Percentiles rank a stretch among this genome's conserved stretches.
Conservation (phyloP, 2,797 vertebrate species). For the Sebastes cheni region DNA sequence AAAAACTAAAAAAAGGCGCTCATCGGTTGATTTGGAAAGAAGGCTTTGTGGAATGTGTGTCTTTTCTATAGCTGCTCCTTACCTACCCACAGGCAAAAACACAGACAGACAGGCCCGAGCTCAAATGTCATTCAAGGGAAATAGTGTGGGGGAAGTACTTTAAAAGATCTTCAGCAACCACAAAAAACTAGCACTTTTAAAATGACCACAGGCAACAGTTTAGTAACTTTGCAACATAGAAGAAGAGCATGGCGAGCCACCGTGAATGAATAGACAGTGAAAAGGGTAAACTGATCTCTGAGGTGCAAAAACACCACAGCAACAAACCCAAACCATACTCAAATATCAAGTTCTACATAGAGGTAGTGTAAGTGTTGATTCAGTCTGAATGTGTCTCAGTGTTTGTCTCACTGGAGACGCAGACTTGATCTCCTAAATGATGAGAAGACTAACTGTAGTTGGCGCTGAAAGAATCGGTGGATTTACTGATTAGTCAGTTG, state of each 20-base stretch:
- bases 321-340: neutral
- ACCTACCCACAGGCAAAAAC: neutral
- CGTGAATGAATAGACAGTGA: neutral
- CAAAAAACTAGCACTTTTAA: neutral
- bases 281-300: neutral
- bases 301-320: neutral
- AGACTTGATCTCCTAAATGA: neutral
- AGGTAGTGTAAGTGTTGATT: too few species aligned
- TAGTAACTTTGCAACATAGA: neutral
- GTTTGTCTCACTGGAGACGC: neutral
- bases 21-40: slow-evolving; percentile 22
- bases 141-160: neutral
- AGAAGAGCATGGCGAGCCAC: neutral
- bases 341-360: neutral
- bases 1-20: slow-evolving; percentile 33
- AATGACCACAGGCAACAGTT: neutral
- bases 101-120: neutral
- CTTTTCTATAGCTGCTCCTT: neutral
- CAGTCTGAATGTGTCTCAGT: neutral
- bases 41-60: neutral
- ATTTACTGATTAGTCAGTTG: neutral
- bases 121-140: slow-evolving; percentile 10
- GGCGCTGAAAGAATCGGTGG: neutral
- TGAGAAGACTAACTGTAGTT: neutral
- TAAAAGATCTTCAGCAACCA: neutral